Percentiles rank a stretch among this genome's conserved stretches.
Evolutionary conservation across 2,797 vertebrate species (phyloP).

Genomic region (Phrynocephalus vlangalii): DNA sequence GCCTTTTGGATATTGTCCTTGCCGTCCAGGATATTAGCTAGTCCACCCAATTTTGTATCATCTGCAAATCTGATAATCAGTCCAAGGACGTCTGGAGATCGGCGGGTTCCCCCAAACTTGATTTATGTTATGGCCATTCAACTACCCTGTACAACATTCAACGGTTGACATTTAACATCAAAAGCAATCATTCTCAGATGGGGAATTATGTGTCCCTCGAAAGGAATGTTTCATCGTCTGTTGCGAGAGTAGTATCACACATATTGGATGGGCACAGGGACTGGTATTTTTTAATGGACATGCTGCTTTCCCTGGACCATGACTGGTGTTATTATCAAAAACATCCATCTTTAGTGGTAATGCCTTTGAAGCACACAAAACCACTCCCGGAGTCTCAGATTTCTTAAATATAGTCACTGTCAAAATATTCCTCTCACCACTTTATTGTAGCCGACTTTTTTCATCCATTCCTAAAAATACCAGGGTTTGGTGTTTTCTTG

Average conservation of each 20-base stretch:
- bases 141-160: not conserved
- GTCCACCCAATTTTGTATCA: no score
- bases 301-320: conserved; percentile 18
- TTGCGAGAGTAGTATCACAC: conserved; percentile 2
- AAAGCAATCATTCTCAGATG: not conserved
- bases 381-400: conserved; percentile 35
- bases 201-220: not conserved
- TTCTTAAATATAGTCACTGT: conserved; percentile 41
- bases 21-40: no score
- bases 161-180: conserved; percentile 33
- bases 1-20: no score
- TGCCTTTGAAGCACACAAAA: conserved; percentile 45
- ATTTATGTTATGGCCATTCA: not conserved
- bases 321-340: conserved; percentile 18
- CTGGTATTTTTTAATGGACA: conserved; percentile 35
- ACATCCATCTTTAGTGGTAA: conserved; percentile 36
- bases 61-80: no score
- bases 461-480: conserved; percentile 53
- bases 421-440: conserved; percentile 45
- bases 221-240: not conserved
- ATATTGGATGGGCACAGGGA: conserved; percentile 39
- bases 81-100: no score
- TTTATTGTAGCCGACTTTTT: conserved; percentile 25
- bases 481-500: no score
- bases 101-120: not conserved